Conservation (phyloP, 2,113 vertebrate genomes). For the Dipodomys stephensi region DNA sequence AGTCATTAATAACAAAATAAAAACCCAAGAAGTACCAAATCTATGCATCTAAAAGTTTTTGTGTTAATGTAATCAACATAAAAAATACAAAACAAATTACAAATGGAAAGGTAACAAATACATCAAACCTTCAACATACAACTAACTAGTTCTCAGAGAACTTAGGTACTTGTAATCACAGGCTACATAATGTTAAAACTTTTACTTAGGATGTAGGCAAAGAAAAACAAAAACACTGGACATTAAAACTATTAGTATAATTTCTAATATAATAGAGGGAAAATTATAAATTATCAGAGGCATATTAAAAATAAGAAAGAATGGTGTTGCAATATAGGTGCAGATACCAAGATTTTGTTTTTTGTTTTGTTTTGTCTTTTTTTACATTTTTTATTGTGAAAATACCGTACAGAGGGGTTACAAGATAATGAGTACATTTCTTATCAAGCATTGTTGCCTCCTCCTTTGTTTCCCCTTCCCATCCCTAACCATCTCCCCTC, state of each 20-base stretch:
- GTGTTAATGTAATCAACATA: neutral
- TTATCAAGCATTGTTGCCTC: too few species aligned
- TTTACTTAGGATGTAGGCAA: neutral
- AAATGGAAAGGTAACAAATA: neutral
- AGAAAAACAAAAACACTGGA: neutral
- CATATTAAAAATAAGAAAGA: neutral
- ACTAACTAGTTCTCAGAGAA: neutral
- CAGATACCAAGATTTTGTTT: neutral
- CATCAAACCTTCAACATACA: neutral
- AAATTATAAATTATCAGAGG: neutral
- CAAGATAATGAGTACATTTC: too few species aligned
- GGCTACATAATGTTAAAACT: neutral
- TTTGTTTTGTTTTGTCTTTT: neutral
- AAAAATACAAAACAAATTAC: neutral
- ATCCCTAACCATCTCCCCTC: too few species aligned
- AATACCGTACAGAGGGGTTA: too few species aligned
- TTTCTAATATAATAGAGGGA: neutral
- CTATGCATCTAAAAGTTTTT: neutral
- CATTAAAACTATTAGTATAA: neutral
- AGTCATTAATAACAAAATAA: slow-evolving; percentile 24
- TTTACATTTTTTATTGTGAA: too few species aligned
- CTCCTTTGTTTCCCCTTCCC: too few species aligned
- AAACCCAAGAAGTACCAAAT: neutral
- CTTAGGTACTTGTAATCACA: neutral
- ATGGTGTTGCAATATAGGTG: neutral